Percentiles rank a stretch among this genome's conserved stretches.
Evolutionary conservation across 2,888 invertebrate species (phyloP).

Genomic region (Macaria notata): DNA sequence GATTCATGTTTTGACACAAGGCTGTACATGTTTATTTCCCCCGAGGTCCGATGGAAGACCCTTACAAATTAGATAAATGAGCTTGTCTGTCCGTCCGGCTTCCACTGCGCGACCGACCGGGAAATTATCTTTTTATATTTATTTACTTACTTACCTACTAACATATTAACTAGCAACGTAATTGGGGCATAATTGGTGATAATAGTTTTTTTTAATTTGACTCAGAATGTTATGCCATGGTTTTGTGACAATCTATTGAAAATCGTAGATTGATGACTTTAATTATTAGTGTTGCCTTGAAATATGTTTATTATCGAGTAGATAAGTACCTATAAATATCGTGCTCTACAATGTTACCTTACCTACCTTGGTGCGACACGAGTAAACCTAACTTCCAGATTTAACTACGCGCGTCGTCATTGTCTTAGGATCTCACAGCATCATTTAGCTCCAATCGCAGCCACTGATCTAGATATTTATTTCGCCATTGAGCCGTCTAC

Average conservation of each 20-base stretch:
- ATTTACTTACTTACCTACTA: neutral
- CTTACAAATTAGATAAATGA: conserved; percentile 36
- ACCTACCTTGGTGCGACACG: too few relatives aligned
- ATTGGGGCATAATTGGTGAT: too few relatives aligned
- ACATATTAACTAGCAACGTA: too few relatives aligned
- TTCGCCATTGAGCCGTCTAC: conserved; percentile 45
- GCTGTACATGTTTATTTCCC: conserved; percentile 34
- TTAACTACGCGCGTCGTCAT: conserved; percentile 5
- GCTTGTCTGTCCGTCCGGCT: conserved; percentile 22
- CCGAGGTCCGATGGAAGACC: conserved; percentile 27
- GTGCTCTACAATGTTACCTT: too few relatives aligned
- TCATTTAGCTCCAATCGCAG: conserved; percentile 23
- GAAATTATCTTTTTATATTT: conserved; percentile 34
- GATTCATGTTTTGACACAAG: conserved; percentile 28
- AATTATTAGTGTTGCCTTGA: too few relatives aligned
- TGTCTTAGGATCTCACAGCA: conserved; percentile 13
- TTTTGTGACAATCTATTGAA: too few relatives aligned
- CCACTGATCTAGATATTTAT: conserved; percentile 36
- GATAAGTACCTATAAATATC: too few relatives aligned
- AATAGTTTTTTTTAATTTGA: too few relatives aligned
- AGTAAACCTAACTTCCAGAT: too few relatives aligned
- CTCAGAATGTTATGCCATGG: too few relatives aligned
- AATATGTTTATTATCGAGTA: too few relatives aligned
- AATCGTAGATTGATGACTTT: too few relatives aligned
- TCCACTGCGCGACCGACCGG: conserved; percentile 29